phyloP scores from a whole-genome alignment of 2,797 vertebrate genomes.

The Acrossocheilus fasciatus region DNA sequence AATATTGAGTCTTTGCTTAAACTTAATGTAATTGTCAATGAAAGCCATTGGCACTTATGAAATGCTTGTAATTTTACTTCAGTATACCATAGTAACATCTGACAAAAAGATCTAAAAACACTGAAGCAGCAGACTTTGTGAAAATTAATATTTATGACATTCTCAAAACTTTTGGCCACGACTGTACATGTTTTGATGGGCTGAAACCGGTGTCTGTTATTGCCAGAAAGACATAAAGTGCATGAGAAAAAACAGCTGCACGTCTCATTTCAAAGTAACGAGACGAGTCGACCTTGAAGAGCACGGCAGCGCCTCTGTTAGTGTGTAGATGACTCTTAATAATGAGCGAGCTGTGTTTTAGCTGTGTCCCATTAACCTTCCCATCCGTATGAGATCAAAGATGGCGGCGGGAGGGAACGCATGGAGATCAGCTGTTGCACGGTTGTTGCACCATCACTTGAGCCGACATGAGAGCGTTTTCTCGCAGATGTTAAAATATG shows the following conservation, averaged over 20 bases:
- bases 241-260: background rate
- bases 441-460: constrained; percentile 56
- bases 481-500: constrained; percentile 57
- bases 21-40: too few relatives aligned
- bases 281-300: constrained; percentile 36
- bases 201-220: background rate
- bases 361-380: constrained; percentile 59
- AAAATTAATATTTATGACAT: too few relatives aligned
- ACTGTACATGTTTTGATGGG: background rate
- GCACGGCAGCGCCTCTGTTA: background rate
- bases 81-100: too few relatives aligned
- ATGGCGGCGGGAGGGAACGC: constrained; percentile 28
- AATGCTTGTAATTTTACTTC: too few relatives aligned
- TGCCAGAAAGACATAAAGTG: background rate
- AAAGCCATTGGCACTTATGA: too few relatives aligned
- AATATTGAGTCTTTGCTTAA: too few relatives aligned
- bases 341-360: constrained; percentile 55
- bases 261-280: constrained; percentile 17
- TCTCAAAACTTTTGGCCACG: too few relatives aligned
- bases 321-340: background rate
- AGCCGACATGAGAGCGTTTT: constrained; percentile 37
- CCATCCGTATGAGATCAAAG: constrained; percentile 55
- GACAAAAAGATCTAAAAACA: too few relatives aligned
- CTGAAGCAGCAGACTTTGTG: too few relatives aligned
- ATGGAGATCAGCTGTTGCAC: constrained; percentile 60